Evolutionary conservation across 1,140 invertebrate genomes (phyloP).

Genomic region (Drosophila jambulina): DNA sequence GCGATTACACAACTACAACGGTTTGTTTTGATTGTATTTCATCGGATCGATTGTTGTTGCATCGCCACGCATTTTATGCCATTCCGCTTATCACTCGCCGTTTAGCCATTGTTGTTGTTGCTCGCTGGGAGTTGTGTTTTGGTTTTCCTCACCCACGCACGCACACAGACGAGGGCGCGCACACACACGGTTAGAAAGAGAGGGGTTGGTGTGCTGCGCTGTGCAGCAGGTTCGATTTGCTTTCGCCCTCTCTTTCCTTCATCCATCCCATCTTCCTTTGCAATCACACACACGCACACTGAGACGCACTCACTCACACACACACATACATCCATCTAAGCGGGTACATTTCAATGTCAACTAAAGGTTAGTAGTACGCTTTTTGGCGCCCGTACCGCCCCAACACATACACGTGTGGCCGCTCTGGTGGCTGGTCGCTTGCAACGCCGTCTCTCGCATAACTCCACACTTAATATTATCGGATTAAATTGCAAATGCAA

Average conservation of each 20-base stretch:
- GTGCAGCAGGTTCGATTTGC: conserved; percentile 35
- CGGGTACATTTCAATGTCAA: conserved; percentile 84
- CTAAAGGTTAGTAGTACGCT: conserved; percentile 79
- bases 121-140: conserved; percentile 42
- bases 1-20: conserved; percentile 57
- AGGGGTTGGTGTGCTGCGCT: conserved; percentile 8
- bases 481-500: conserved; percentile 60
- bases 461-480: conserved; percentile 47
- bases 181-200: conserved; percentile 5
- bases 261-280: conserved; percentile 37
- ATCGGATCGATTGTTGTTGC: conserved; percentile 37
- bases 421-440: conserved; percentile 49
- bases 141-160: conserved; percentile 17
- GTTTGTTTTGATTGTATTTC: conserved; percentile 61
- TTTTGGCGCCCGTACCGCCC: conserved; percentile 36
- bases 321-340: conserved; percentile 60
- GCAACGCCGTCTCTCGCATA: conserved; percentile 54
- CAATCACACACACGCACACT: conserved; percentile 47
- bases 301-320: conserved; percentile 30
- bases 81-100: conserved; percentile 19
- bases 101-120: conserved; percentile 17
- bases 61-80: conserved; percentile 28
- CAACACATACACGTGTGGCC: conserved; percentile 60
- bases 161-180: conserved; percentile 1
- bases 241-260: conserved; percentile 37